These are phyloP conservation scores for Cryptus viduatorius DNA, from an alignment of 2,888 invertebrate genomes.

Conservation along the genomic window DNA sequence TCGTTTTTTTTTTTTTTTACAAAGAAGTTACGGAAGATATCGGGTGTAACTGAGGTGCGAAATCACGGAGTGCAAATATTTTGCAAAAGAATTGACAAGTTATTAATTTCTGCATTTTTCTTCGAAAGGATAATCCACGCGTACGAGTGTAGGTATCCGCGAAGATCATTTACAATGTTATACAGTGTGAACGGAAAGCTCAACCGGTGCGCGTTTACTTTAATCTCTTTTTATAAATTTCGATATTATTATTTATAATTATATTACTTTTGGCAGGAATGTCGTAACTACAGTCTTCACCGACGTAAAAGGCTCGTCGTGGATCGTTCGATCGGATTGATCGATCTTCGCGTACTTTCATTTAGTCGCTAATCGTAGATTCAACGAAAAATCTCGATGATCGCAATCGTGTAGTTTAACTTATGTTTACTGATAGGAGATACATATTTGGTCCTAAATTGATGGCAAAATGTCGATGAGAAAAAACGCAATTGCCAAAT, in stretches of 20 bases:
- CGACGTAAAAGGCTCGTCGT: conserved; percentile 67
- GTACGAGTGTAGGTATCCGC: conserved; percentile 3
- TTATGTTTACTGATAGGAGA: conserved; percentile 43
- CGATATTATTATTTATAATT: conserved; percentile 77
- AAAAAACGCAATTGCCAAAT: not conserved
- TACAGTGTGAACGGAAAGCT: conserved; percentile 29
- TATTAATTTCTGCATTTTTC: not conserved
- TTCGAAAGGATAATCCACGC: conserved; percentile 7
- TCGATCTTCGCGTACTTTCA: conserved; percentile 13
- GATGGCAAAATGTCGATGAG: conserved; percentile 34
- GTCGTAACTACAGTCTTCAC: conserved; percentile 78
- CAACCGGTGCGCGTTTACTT: conserved; percentile 62
- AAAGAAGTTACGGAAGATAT: conserved; percentile 17
- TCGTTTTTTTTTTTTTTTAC: conserved; percentile 31
- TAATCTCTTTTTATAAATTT: conserved; percentile 78
- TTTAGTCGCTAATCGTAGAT: conserved; percentile 13
- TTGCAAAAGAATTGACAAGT: conserved; percentile 34
- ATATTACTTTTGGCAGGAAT: conserved; percentile 84
- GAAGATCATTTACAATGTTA: conserved; percentile 23
- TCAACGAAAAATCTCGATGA: conserved; percentile 44
- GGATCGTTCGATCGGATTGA: conserved; percentile 4
- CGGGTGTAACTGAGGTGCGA: conserved; percentile 23
- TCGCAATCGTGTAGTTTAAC: conserved; percentile 14
- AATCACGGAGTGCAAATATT: conserved; percentile 11
- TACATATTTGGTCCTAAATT: conserved; percentile 59